Base-by-base conservation (phyloP, 2,888 invertebrate genomes). In the Alsophila aescularia region DNA sequence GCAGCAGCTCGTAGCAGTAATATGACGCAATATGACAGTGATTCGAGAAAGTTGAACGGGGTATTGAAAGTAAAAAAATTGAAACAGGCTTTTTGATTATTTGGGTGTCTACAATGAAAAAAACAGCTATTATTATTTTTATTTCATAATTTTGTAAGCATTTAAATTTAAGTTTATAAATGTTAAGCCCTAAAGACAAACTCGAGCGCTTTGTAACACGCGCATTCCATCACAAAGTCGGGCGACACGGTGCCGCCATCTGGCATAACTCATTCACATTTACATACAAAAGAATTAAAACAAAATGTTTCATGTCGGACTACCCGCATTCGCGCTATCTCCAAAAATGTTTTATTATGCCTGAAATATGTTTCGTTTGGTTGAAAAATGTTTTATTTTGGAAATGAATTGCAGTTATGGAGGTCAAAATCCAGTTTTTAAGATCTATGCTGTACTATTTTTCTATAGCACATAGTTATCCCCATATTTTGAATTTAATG, bases 341-440 rank as follows among this genome's bases (percentile, higher is more conserved):
- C 42, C 31, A 24, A 48, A 59, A 56, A 60, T 58, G 55, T 62
- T 64, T 64, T 64, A 64, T 64, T 56, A 62, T 47, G 31, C 14
- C 35, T 29, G 35, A 49, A 58, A 58, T 61, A 55, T 61, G 55
- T 41, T 56, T 32, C 43, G 9, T 54, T 50, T 14, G 24, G 29
- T 10, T 54, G 49, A 24, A 50, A 50, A 50, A 51, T 45, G 50
- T 45, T 56, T 56, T 47, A 42, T 42, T 50, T 55, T 31, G 39
- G 12, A 12, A 4, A n/a, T 41, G 31, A 36, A 41, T 13, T 12
- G 16, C 52, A 53, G 47, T 42, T 13, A 12, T 9, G 2, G n/a
- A 43, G n/a, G 4, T 51, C 14, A 4, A 9, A 15, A 3, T 29
- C 8, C 27, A 27, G 2, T 6, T 27, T 8, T n/a, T n/a, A n/a